Evolutionary conservation across 2,888 invertebrate species (phyloP), one percentile per base, ranked within the genome.

Genomic region (Marasmarcha lunaedactyla): DNA sequence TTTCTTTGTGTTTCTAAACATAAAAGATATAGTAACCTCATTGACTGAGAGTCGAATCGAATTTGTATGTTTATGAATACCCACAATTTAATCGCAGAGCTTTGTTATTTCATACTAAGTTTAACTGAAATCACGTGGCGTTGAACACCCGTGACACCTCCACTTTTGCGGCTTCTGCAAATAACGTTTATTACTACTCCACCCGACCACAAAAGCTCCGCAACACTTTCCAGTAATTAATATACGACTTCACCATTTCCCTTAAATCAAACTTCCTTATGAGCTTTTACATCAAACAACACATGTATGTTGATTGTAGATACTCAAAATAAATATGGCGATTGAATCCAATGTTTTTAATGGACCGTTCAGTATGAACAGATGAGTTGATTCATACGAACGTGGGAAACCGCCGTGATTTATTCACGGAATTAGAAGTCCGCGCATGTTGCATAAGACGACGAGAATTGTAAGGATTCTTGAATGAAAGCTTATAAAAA

Each of bases 161-260:
- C 30, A 30, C 34, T 65, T 65, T 57, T 69, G 69, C 57, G 68
- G 71, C 68, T 71, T 71, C 74, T 63, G 63, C 63, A 67, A 70
- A 69, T 70, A 70, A 58, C 55, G 55, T 67, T 71, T 71, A 71
- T 64, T 55, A 57, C 60, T 59, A 51, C 46, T 49, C 46, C 44
- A 50, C 49, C 56, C 46, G 44, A 50, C 50, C 56, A 51, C 59
- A 52, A 58, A 56, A 55, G 30, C 30, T 11, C 11, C 9, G 30
- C 30, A 11, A 11, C 9, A 30, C n/a, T 3, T 30, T 30, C 30
- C n/a, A 10, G 20, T 20, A 20, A 20, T 20, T 20, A 20, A 20
- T 5, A 20, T n/a, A 30, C 11, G 9, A 4, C 4, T 30, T 30
- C 10, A 11, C 30, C 11, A 25, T 25, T 25, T 5, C 25, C 30